Evolutionary conservation across 2,888 invertebrate species (phyloP), one percentile per base, ranked within the genome.

Genomic region (Sthenelais limicola): DNA sequence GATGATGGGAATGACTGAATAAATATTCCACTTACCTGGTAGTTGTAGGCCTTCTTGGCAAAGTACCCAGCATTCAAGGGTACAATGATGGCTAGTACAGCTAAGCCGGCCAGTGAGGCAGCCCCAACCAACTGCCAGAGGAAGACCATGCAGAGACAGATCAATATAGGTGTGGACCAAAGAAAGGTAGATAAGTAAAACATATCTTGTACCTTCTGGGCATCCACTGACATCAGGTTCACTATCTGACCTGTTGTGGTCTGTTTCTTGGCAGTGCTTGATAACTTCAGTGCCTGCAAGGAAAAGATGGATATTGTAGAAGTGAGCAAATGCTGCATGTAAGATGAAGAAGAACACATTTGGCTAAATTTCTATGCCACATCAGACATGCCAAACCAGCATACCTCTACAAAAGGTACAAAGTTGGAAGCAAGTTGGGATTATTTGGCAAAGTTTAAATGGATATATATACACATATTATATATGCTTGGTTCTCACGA

Each of bases 11-110:
- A n/a, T n/a, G n/a, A n/a, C n/a, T n/a, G n/a, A n/a, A n/a, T n/a
- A n/a, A n/a, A n/a, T n/a, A n/a, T n/a, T n/a, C n/a, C n/a, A n/a
- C n/a, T 24, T 68, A 73, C 75, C 72, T 76, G 76, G 5, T 62
- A 38, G 15, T 56, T 66, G 28, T 52, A 54, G 52, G 79, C 80
- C 62, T 80, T 78, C 30, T 69, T 73, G 3, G 73, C 67, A 12
- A 95, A 95, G 78, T 96, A 92, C 71, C 93, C 90, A 15, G 93
- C 94, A 85, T 96, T 96, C 4, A 96, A 89, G 0, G 96, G 96
- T 76, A 80, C 71, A 12, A 77, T 24, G 9, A 96, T 91, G 52
- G 97, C 92, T 93, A 98, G 94, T 38, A 97, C 94, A 4, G 93
- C 93, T 68, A 98, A 89, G 21, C 96, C 96, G 68, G 96, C 94